Evolutionary conservation across 2,113 vertebrate genomes (phyloP).

Genomic region (Rhea americana): DNA sequence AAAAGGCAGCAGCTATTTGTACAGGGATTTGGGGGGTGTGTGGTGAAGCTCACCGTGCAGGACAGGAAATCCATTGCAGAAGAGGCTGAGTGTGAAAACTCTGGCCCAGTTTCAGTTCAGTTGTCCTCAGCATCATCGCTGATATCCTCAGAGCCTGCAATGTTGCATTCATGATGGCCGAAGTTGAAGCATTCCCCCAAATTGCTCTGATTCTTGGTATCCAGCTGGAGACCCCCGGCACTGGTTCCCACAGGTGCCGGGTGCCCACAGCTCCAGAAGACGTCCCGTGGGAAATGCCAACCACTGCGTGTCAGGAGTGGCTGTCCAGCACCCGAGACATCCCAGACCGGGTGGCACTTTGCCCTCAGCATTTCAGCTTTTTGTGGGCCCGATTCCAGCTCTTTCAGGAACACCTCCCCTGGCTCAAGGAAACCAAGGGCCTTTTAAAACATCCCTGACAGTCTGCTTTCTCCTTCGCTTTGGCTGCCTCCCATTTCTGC

Average conservation of each 20-base stretch:
- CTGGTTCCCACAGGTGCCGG: background rate
- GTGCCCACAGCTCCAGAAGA: background rate
- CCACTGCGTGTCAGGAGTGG: rapidly evolving
- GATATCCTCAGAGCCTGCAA: background rate
- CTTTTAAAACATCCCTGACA: constrained; percentile 50
- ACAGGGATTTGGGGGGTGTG: background rate
- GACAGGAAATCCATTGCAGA: constrained; percentile 5
- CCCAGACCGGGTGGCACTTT: background rate
- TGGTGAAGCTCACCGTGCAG: background rate
- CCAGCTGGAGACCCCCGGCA: background rate
- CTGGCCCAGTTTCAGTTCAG: background rate
- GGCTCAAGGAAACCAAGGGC: background rate
- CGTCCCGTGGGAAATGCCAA: background rate
- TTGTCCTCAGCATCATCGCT: background rate
- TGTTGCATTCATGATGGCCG: background rate
- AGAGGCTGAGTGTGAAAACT: background rate
- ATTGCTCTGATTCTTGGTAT: background rate
- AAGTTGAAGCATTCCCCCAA: background rate
- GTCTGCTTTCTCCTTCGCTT: constrained; percentile 54
- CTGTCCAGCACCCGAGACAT: background rate
- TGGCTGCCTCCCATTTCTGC: constrained; percentile 66
- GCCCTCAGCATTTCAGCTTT: background rate
- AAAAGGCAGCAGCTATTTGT: background rate
- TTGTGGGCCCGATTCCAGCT: background rate
- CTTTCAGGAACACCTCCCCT: background rate